Percentiles rank a stretch among this genome's conserved stretches.
These are phyloP conservation scores for Hirundo rustica DNA, from an alignment of 2,797 vertebrate genomes.

Conservation along the genomic window DNA sequence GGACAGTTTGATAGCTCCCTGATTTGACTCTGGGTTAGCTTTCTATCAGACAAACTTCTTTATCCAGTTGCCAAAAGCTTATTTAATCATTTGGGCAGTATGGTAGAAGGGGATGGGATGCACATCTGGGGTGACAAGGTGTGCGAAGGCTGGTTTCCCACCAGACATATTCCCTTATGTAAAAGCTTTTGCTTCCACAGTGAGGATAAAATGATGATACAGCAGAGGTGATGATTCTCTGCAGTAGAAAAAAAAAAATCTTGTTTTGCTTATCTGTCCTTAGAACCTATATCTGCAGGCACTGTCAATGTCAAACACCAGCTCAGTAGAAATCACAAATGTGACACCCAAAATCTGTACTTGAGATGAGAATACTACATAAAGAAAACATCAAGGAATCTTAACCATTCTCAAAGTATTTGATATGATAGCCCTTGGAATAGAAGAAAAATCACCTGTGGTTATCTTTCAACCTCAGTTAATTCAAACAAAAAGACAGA, in stretches of 20 bases:
- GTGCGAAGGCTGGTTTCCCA: background rate
- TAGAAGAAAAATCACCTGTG: slow-evolving; percentile 5
- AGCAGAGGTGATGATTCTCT: background rate
- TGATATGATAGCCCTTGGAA: background rate
- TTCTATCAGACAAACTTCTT: background rate
- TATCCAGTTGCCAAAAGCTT: background rate
- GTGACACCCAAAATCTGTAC: background rate
- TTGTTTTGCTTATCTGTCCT: background rate
- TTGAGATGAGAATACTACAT: background rate
- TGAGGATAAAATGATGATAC: background rate
- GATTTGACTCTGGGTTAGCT: background rate
- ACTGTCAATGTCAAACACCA: background rate
- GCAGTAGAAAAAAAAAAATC: background rate
- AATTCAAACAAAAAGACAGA: slow-evolving; percentile 45
- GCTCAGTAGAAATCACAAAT: background rate
- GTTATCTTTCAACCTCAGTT: slow-evolving; percentile 19
- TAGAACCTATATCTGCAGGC: background rate
- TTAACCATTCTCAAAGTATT: background rate
- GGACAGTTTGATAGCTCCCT: background rate
- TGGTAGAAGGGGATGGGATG: background rate
- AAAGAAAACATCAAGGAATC: background rate
- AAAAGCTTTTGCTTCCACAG: background rate
- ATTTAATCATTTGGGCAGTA: background rate
- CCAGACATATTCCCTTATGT: rapidly evolving
- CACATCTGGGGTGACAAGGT: background rate